Evolutionary conservation across 1,140 invertebrate genomes (phyloP).

Genomic region (Leguminivora glycinivorella): DNA sequence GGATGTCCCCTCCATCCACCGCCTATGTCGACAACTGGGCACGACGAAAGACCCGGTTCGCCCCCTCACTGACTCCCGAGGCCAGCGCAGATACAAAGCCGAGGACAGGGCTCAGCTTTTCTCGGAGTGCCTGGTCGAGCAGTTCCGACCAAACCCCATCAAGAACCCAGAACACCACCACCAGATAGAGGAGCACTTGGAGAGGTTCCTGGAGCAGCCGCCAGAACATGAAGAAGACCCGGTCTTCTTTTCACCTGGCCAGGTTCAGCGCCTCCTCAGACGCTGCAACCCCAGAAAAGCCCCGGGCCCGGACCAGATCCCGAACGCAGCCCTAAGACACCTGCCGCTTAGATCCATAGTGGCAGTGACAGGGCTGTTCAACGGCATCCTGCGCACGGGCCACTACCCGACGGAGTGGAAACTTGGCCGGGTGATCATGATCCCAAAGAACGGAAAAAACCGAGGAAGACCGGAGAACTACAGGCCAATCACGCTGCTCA

Average conservation of each 20-base stretch:
- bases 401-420: conserved; percentile 5
- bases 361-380: neutral
- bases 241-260: conserved; percentile 31
- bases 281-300: conserved; percentile 33
- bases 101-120: too few relatives aligned
- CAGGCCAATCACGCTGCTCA: conserved; percentile 26
- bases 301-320: conserved; percentile 33
- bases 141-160: too few relatives aligned
- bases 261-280: too few relatives aligned
- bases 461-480: conserved; percentile 9
- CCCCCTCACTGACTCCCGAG: too few relatives aligned
- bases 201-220: conserved; percentile 21
- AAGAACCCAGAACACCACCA: too few relatives aligned
- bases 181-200: too few relatives aligned
- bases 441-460: conserved; percentile 25
- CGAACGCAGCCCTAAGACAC: neutral
- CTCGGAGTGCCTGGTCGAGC: too few relatives aligned
- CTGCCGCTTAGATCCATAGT: conserved; percentile 32
- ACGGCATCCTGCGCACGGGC: conserved; percentile 13
- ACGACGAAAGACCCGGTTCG: too few relatives aligned
- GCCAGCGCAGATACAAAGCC: too few relatives aligned
- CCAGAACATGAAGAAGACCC: conserved; percentile 32
- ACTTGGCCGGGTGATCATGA: too few relatives aligned
- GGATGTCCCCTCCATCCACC: too few relatives aligned
- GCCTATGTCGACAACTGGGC: too few relatives aligned